Conservation (phyloP, 2,888 invertebrate species). For the Ashinkailepas kermadecensis region DNA sequence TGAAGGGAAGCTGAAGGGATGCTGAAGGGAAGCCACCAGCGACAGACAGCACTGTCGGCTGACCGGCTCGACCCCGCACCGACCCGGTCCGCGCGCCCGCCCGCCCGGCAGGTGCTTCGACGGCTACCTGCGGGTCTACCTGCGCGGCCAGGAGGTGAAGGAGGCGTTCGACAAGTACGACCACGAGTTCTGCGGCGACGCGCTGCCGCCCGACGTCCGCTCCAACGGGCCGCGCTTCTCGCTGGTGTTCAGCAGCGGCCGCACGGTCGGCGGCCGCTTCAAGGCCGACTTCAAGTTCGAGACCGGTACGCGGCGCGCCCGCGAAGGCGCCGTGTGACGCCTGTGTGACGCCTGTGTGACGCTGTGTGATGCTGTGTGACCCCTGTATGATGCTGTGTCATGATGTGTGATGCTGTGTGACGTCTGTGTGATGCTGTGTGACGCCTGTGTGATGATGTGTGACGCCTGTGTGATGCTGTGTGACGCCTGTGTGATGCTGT, state of each 20-base stretch:
- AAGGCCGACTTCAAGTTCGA: slow-evolving; percentile 79
- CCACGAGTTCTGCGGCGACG: slow-evolving; percentile 80
- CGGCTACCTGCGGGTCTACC: slow-evolving; percentile 81
- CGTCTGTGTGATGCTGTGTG: no score
- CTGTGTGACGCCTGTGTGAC: no score
- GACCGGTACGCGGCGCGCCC: slow-evolving; percentile 52
- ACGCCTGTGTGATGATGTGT: no score
- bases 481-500: no score
- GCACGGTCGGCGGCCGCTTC: slow-evolving; percentile 81
- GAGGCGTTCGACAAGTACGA: slow-evolving; percentile 76
- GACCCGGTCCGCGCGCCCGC: neutral
- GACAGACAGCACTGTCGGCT: no score
- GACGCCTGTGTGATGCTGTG: no score
- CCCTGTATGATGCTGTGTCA: no score
- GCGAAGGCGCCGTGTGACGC: no score
- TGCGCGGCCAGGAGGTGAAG: slow-evolving; percentile 87
- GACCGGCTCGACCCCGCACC: no score
- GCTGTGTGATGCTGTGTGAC: no score
- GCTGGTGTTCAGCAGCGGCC: slow-evolving; percentile 91
- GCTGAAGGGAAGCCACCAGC: neutral
- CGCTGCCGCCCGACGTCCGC: slow-evolving; percentile 64
- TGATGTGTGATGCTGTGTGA: no score
- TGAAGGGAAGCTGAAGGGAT: neutral
- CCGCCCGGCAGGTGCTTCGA: slow-evolving; percentile 62
- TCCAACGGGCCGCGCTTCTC: slow-evolving; percentile 89